Evolutionary conservation across 2,888 invertebrate species (phyloP).

Genomic region (Dynastes maya): DNA sequence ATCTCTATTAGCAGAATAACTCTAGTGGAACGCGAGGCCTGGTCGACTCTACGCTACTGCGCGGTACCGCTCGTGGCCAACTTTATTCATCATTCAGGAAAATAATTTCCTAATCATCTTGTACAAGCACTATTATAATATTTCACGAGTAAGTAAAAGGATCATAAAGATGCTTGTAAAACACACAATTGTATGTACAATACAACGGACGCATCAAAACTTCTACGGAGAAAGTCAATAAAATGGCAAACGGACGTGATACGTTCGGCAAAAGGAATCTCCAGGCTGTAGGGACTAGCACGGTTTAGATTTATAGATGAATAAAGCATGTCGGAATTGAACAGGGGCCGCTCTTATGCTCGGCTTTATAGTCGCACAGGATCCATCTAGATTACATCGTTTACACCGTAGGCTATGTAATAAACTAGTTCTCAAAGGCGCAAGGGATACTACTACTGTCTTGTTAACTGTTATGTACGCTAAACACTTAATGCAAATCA

Average conservation of each 20-base stretch:
- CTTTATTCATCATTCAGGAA: no score
- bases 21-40: no score
- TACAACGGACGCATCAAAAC: no score
- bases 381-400: slow-evolving; percentile 25
- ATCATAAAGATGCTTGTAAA: no score
- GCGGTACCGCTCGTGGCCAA: no score
- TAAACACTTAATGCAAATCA: slow-evolving; percentile 23
- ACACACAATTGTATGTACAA: no score
- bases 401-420: slow-evolving; percentile 15
- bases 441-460: slow-evolving; percentile 8
- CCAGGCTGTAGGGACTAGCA: background rate
- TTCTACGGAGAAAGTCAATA: background rate
- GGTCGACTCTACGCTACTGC: no score
- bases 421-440: slow-evolving; percentile 28
- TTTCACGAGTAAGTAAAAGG: no score
- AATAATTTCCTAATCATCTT: no score
- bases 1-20: no score
- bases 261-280: background rate
- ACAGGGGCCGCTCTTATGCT: slow-evolving; percentile 15
- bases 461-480: slow-evolving; percentile 15
- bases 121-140: no score
- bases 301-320: slow-evolving; percentile 33
- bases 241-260: background rate
- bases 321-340: slow-evolving; percentile 17
- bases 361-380: slow-evolving; percentile 14